Conservation (phyloP, 2,888 invertebrate species). For the Tetragnatha montana region DNA sequence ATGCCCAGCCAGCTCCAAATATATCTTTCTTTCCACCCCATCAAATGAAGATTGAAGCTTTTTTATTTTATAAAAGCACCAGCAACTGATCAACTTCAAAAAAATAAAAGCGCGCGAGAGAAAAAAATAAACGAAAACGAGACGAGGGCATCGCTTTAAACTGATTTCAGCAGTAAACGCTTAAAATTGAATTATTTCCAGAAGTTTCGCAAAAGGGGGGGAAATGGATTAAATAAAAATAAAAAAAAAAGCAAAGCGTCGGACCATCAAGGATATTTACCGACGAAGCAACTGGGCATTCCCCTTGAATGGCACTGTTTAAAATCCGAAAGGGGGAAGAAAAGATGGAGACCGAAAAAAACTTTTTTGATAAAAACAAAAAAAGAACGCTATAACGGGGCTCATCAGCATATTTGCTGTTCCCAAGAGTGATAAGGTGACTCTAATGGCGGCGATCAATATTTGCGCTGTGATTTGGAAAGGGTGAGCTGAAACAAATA, state of each 20-base stretch:
- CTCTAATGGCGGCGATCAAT: slow-evolving; percentile 56
- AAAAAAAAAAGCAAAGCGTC: neutral
- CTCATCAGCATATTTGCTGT: slow-evolving; percentile 57
- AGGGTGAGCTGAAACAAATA: neutral
- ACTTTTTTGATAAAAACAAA: neutral
- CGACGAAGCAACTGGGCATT: slow-evolving; percentile 1
- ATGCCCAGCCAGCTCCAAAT: neutral
- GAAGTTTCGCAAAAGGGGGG: slow-evolving; percentile 1
- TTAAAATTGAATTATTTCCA: slow-evolving; percentile 38
- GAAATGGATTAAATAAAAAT: slow-evolving; percentile 1
- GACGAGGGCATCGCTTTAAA: neutral
- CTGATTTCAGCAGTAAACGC: slow-evolving; percentile 13
- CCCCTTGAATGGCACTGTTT: slow-evolving; percentile 36
- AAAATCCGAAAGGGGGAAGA: slow-evolving; percentile 23
- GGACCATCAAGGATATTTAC: slow-evolving; percentile 40
- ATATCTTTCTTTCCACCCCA: neutral
- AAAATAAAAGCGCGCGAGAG: neutral
- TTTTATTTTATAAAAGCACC: neutral
- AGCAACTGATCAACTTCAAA: slow-evolving; percentile 24
- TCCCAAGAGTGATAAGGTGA: slow-evolving; percentile 37
- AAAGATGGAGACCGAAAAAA: slow-evolving; percentile 11
- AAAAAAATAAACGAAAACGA: no score
- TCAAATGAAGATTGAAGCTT: slow-evolving; percentile 23
- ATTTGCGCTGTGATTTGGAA: slow-evolving; percentile 37
- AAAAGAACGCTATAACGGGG: slow-evolving; percentile 16